Evolutionary conservation across 2,888 invertebrate species (phyloP), one percentile per base, ranked within the genome.

Genomic region (Tinea semifulvella): DNA sequence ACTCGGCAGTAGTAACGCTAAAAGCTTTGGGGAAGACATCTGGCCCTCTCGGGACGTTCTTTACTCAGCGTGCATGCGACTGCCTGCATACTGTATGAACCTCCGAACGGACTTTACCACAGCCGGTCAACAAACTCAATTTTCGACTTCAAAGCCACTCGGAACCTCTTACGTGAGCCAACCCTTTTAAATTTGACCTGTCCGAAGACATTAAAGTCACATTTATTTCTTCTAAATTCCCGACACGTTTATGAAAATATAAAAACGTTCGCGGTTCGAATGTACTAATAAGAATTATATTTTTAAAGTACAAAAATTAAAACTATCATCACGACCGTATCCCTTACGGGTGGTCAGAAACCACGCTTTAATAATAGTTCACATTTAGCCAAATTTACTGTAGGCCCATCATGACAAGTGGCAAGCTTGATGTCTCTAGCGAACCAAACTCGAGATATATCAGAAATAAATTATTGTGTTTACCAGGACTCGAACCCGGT

Each of bases 71-170:
- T 60, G 60, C 57, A 56, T 49, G 54, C 50, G 48, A 46, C 48
- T 49, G 52, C 60, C 61, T 71, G 74, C 75, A 75, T 75, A 75
- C 69, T 67, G 62, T 67, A 75, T 70, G 68, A 69, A 67, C 57
- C 54, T 51, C 50, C 51, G 49, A 43, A 54, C 45, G 42, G 36
- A 51, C 55, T 60, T 63, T 61, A 63, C 65, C 26, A 26, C 39
- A 19, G 14, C 67, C 61, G 76, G 73, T 73, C 76, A 72, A 68
- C 64, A 71, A 75, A 79, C 71, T 77, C 72, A 68, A 77, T 77
- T 77, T 65, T 65, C 63, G 68, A 74, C 75, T 73, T 77, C 79
- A 77, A 79, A 79, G 79, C 68, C 65, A 61, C 56, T 58, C 27
- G 8, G 28, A 18, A 43, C 43, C 43, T 27, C 31, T 28, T 25